Base-by-base conservation (phyloP, 2,888 invertebrate species). In the Leptinotarsa peninsularis region DNA sequence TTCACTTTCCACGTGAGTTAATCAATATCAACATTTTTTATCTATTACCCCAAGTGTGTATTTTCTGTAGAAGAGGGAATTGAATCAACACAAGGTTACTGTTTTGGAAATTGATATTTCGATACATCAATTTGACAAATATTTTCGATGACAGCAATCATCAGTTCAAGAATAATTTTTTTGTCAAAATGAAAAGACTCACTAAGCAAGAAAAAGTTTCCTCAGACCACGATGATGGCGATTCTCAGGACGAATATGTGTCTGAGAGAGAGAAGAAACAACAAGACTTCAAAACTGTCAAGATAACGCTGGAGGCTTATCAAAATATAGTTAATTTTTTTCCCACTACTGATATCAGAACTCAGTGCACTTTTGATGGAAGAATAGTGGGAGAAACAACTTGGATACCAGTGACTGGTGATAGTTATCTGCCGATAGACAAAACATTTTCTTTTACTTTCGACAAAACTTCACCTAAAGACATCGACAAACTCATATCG, bases 391-490 rank as follows among this genome's bases (percentile, higher is more conserved):
- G 63, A 63, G 33, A 63, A 63, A 63, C 63, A 27, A 0, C 43
- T 5, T 63, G 63, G 63, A 63, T 33, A 7, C 63, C 63, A 33
- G 43, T 63, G 5, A 63, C n/a, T 33, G 43, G 33, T 63, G 33
- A 18, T n/a, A 33, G 33, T 14, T 33, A 63, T 63, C 7, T 63
- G 17, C 43, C 17, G n/a, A 63, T 63, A 17, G 63, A 27, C 18
- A 7, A 63, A 63, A 63, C n/a, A 5, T 63, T 63, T 33, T 63
- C 43, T 3, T 43, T 63, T 43, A 43, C 63, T 3, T 17, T 63
- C n/a, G 63, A 63, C n/a, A 63, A 27, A 43, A 63, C n/a, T 63
- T 63, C 63, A 4, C n/a, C 63, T n/a, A 63, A 33, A n/a, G 63
- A 63, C n/a, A 63, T 63, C 3, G 63, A 63, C n/a, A 63, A 63